Base-by-base conservation (phyloP, 1,140 invertebrate species). In the Drosophila kepulauana region DNA sequence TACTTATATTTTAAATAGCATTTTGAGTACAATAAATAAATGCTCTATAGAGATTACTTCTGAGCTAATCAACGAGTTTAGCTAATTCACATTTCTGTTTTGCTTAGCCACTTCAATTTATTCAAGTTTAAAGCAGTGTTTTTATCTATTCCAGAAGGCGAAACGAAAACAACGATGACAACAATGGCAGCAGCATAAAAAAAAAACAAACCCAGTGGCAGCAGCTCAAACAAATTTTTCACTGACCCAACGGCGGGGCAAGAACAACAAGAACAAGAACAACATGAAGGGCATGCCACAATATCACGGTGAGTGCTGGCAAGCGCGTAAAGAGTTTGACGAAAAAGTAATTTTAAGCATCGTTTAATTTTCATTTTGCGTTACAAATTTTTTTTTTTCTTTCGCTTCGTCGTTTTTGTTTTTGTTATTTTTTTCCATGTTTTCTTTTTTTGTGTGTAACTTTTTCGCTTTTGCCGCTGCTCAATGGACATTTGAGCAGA, bases 271-370 rank as follows among this genome's bases (percentile, higher is more conserved):
- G 11, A 3, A 8, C 35, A 3, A 10, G 2, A 54, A 67, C 43
- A 75, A 68, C 56, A 66, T n/a, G 30, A 28, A 33, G 28, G 8
- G 5, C 51, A 65, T 45, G 35, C 63, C 63, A 52, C 58, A 70
- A 58, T 41, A 38, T 52, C 28, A 58, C 35, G 57, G 59, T 43
- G 43, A 51, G 25, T 51, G 70, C 13, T 65, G 33, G 46, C 13
- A 46, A 67, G 61, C 52, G 72, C 54, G 80, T 72, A 81, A 84
- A 80, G 84, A 84, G 80, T 87, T 87, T 84, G 84, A 84, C 77
- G 75, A 85, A 89, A 87, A 88, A 89, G 85, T 85, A 88, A 88
- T 89, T 88, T 88, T 88, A 85, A 89, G 81, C 81, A 85, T 88
- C 85, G 85, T 88, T 88, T 88, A 88, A 88, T 88, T 88, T 87